Evolutionary conservation across 2,888 invertebrate species (phyloP), one percentile per base, ranked within the genome.

Genomic region (Carabus problematicus): DNA sequence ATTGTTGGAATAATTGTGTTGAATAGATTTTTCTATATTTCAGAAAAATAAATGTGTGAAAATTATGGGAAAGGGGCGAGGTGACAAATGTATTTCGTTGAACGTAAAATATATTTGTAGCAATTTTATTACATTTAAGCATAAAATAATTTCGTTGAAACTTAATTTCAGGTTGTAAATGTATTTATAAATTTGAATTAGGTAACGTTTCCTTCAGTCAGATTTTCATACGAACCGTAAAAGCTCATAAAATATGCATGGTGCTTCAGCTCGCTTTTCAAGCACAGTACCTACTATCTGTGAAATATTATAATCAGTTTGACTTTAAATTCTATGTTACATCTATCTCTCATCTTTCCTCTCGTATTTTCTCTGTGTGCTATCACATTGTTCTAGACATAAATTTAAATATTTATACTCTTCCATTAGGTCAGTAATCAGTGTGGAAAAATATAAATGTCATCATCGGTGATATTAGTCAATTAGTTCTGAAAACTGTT

Each of bases 191-290:
- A 67, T 67, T 67, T 55, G 67, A 67, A 67, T 67, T 67, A 67
- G 18, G 60, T 54, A 52, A 29, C 59, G 42, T 59, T 54, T 54
- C 41, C 67, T 60, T 52, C 54, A 59, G 60, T 66, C 67, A 67
- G 67, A 67, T 67, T 67, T 67, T 67, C 67, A 67, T 67, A 67
- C 67, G 67, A 67, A 67, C 40, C 67, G 67, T 67, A 67, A 67
- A 67, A 60, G 67, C 67, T 67, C 67, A 67, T 67, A 67, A 67
- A 67, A 67, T 60, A 67, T 67, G 60, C 67, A 67, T 67, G 60
- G 49, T 60, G 14, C 42, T 67, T 67, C 59, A 60, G 59, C 67
- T 54, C 64, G 55, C 64, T 56, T 60, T 60, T 60, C 67, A 60
- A 52, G 19, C 60, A 41, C 49, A 49, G 52, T 52, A 67, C 67